These are phyloP conservation scores for Platalea minor DNA, from an alignment of 2,797 vertebrate species.

Conservation along the genomic window DNA sequence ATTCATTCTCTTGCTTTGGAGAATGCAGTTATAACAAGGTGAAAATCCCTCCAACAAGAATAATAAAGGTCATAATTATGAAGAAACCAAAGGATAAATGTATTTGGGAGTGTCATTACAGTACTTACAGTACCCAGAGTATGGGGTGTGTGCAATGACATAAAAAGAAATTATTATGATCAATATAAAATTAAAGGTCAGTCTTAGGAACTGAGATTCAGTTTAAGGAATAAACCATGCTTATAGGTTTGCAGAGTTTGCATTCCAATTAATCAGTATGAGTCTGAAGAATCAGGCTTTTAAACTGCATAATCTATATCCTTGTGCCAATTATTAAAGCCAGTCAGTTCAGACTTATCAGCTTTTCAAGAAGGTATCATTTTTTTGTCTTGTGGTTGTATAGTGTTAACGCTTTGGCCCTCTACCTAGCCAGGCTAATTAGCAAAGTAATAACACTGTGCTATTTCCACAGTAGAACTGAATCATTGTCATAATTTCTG, in stretches of 20 bases:
- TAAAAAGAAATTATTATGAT: neutral
- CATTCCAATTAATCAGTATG: neutral
- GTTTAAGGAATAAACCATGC: neutral
- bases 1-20: slow-evolving; percentile 24
- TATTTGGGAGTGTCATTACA: neutral
- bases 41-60: slow-evolving; percentile 18
- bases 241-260: neutral
- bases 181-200: neutral
- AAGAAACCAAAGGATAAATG: neutral
- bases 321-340: neutral
- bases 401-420: neutral
- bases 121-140: neutral
- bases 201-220: neutral
- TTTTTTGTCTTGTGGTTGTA: neutral
- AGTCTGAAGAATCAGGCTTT: neutral
- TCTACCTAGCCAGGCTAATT: neutral
- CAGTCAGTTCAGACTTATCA: neutral
- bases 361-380: neutral
- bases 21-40: neutral
- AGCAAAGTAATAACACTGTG: neutral
- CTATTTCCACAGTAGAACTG: neutral
- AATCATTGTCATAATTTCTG: neutral
- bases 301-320: neutral
- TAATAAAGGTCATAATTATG: neutral
- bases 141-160: neutral